Evolutionary conservation across 30 jellyfish, hydroid and myxozoan species (phyloP).

Genomic region (Chironex yamaguchii): DNA sequence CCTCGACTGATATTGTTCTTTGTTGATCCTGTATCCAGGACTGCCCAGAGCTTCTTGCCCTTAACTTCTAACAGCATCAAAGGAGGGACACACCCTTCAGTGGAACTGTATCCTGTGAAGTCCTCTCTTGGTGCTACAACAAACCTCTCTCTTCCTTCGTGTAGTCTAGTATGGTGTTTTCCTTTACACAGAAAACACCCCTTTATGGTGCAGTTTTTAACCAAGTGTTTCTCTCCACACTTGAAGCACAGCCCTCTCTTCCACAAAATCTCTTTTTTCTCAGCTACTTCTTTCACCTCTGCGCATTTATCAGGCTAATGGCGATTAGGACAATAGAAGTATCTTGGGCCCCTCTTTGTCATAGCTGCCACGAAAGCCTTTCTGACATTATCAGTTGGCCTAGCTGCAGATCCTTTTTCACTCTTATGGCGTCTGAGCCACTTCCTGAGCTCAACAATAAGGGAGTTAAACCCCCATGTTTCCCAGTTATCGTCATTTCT

Average conservation of each 20-base stretch:
- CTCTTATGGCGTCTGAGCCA: conserved; percentile 44
- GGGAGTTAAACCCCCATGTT: conserved; percentile 28
- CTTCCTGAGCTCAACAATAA: conserved; percentile 31
- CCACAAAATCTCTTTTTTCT: conserved; percentile 38
- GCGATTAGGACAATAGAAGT: conserved; percentile 50
- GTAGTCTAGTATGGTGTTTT: conserved; percentile 58
- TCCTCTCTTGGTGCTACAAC: not conserved
- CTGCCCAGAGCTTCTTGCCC: conserved; percentile 39
- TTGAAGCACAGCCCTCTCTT: conserved; percentile 47
- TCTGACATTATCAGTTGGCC: no score
- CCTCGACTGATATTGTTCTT: conserved; percentile 12
- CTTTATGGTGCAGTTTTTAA: conserved; percentile 40
- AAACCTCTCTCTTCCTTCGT: conserved; percentile 49
- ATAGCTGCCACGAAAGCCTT: no score
- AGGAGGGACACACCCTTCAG: conserved; percentile 43
- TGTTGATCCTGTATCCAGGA: conserved; percentile 20
- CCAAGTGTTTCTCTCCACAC: conserved; percentile 54
- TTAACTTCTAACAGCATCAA: conserved; percentile 41
- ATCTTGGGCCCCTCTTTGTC: conserved; percentile 54
- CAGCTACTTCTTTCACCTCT: conserved; percentile 1
- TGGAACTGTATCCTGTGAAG: conserved; percentile 5
- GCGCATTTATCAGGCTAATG: conserved; percentile 65
- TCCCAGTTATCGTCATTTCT: conserved; percentile 65
- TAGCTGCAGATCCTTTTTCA: conserved; percentile 2
- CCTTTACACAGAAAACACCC: conserved; percentile 65